Conservation (phyloP, 2,797 vertebrate genomes). For the Okamejei kenojei region DNA sequence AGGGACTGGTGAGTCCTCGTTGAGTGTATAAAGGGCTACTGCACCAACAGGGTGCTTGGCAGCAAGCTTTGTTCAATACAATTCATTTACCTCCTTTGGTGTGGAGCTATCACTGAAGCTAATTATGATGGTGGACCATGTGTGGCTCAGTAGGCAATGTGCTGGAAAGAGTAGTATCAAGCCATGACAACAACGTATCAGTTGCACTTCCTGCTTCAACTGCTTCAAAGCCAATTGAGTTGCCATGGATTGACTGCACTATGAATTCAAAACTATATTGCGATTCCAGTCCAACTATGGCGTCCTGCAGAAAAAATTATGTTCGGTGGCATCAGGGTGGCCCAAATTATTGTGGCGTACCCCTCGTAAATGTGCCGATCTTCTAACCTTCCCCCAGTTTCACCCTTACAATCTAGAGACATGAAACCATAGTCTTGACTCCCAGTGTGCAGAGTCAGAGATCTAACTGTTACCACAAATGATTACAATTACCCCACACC, state of each 20-base stretch:
- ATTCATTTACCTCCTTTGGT: not conserved
- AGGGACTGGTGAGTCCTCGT: not conserved
- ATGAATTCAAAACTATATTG: not conserved
- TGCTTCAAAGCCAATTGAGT: not conserved
- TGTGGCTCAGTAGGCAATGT: not conserved
- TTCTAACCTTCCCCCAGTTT: not conserved
- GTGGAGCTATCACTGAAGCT: not conserved
- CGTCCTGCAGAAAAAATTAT: not conserved
- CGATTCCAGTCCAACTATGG: not conserved
- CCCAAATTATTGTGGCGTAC: not conserved
- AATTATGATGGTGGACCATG: not conserved
- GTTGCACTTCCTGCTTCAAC: not conserved
- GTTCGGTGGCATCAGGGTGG: not conserved
- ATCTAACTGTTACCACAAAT: not conserved
- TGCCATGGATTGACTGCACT: not conserved
- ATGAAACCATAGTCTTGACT: not conserved
- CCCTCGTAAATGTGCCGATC: not conserved
- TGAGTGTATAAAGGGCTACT: not conserved
- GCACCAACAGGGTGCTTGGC: not conserved
- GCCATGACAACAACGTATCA: not conserved
- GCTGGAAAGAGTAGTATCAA: not conserved
- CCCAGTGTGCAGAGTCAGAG: not conserved
- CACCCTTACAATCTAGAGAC: not conserved
- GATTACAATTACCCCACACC: not conserved
- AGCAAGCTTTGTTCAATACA: not conserved